Base-by-base conservation (phyloP, 2,888 invertebrate species). In the Euzetes globulus region DNA sequence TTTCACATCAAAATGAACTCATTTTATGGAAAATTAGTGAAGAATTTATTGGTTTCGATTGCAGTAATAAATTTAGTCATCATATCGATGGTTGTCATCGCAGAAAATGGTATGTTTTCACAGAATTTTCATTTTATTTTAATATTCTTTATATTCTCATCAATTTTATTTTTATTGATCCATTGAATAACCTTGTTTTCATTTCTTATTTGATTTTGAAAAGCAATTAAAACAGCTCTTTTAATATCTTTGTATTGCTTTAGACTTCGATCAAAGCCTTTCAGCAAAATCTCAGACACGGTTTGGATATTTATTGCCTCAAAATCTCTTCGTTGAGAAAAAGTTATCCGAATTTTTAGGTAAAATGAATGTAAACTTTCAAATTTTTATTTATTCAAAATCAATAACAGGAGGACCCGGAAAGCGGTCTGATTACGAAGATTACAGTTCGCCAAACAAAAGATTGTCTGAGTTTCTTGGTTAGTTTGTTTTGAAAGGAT, bases 381-480 rank as follows among this genome's bases (percentile, higher is more conserved):
- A 29, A 60, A 60, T 27, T 25, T 27, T 13, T 27, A 27, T 27
- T 17, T 27, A 60, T 41, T 41, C 41, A 41, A 41, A 33, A 6
- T 7, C 6, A 22, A 58, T 3, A 60, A 60, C 27, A 60, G 60
- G 60, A 22, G 60, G 60, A 15, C 60, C 60, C 29, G 60, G 60
- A 60, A 60, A 29, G 15, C 25, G 29, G 60, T 29, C 27, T 7
- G 19, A 27, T 25, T 17, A 60, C 27, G 29, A 29, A 11, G 60
- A 60, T 27, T 52, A 52, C 6, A n/a, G n/a, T 52, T 60, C 3
- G 3, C 60, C 3, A 27, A 3, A 3, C 11, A 41, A 41, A 11
- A 41, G 60, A 25, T 29, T 60, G 29, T 60, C 60, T 17, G 60
- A 60, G 15, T 60, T 60, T 60, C 60, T 60, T 27, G 60, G 60